Evolutionary conservation across 2,113 vertebrate genomes (phyloP).

Genomic region (Nanorana parkeri): DNA sequence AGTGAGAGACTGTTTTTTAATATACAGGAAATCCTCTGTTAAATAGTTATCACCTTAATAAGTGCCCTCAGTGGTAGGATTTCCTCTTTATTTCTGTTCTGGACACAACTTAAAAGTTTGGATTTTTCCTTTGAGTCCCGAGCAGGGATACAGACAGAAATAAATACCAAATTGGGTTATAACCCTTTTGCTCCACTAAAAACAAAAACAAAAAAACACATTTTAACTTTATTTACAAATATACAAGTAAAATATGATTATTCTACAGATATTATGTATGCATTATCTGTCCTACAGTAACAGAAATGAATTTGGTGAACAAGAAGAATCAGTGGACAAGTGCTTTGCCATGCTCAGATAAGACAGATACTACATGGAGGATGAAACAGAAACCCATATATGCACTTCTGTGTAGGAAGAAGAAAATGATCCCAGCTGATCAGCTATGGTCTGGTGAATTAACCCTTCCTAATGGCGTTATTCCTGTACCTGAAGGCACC

Average conservation of each 20-base stretch:
- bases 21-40: no score
- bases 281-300: conserved; percentile 4
- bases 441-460: conserved; percentile 49
- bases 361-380: neutral
- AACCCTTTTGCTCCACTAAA: no score
- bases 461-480: conserved; percentile 34
- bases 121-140: no score
- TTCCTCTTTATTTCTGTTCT: no score
- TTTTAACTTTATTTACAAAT: no score
- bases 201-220: no score
- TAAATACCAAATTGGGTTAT: no score
- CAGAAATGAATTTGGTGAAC: conserved; percentile 18
- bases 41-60: no score
- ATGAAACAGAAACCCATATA: neutral
- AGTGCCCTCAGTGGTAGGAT: no score
- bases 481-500: conserved; percentile 39
- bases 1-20: no score
- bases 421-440: conserved; percentile 1
- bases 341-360: conserved; percentile 37
- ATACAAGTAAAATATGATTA: neutral
- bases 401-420: conserved; percentile 40
- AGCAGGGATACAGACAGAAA: no score
- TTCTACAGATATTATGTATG: neutral
- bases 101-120: no score
- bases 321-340: conserved; percentile 39